Evolutionary conservation across 2,113 vertebrate species (phyloP), one percentile per base, ranked within the genome.

Genomic region (Chitala chitala): DNA sequence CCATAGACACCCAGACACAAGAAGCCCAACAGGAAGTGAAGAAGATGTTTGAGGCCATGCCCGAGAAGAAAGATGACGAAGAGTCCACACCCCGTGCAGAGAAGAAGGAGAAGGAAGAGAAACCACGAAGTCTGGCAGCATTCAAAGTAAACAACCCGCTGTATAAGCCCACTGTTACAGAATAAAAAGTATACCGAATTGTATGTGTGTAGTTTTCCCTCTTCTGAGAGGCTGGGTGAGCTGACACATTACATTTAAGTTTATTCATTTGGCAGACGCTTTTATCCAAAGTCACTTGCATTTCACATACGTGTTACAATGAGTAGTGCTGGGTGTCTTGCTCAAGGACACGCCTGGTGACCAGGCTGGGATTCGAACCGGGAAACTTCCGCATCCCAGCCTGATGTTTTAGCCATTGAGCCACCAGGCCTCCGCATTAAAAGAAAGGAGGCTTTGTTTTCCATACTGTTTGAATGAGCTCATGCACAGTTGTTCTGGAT

Each of bases 101-200:
- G 17, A 91, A 84, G 78, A 90, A 80, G 56, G 86, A 88, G 29
- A 90, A 88, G 75, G 88, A 90, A 46, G 91, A 93, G 0, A 93
- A 90, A 69, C 91, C 90, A 0, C 84, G 65, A 76, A 92, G 87
- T 66, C 80, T 91, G 6, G 91, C 91, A 44, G 91, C 91, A 8
- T 90, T 92, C 46, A 92, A 93, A 87, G 91, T 93, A 71, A 17
- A n/a, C 38, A 33, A 22, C 59, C 51, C 0, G 26, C 13, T 4
- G 50, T 46, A 22, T 44, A 5, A 31, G 42, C 40, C 15, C 17
- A 3, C 22, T 29, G 24, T 31, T 61, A 1, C 7, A 26, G 29
- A 8, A 8, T 9, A 51, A 15, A 51, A 20, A 15, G 48, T 51
- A 2, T 15, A 51, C 2, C 20, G 48, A 2, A 51, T 20, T 51